Conservation (phyloP, 2,888 invertebrate species). For the Agapostemon virescens region DNA sequence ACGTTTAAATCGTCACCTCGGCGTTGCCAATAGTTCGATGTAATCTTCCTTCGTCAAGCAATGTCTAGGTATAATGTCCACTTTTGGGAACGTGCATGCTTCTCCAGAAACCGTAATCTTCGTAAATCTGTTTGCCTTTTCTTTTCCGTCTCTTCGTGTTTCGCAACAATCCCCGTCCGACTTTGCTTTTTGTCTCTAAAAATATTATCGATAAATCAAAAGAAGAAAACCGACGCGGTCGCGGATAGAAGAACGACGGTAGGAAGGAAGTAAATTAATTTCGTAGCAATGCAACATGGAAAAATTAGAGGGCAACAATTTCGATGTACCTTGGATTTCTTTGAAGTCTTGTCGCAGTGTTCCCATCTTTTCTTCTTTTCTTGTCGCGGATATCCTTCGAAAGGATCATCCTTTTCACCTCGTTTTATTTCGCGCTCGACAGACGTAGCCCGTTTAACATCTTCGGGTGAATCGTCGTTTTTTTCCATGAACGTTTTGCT, state of each 20-base stretch:
- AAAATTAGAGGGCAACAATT: neutral
- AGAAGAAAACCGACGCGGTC: neutral
- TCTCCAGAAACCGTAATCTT: conserved; percentile 65
- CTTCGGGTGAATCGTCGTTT: conserved; percentile 69
- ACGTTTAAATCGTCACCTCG: conserved; percentile 63
- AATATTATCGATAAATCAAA: neutral
- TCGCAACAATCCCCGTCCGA: conserved; percentile 64
- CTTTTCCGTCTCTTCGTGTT: conserved; percentile 31
- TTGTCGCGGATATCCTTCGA: conserved; percentile 56
- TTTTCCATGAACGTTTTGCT: conserved; percentile 61
- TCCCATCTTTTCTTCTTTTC: conserved; percentile 53
- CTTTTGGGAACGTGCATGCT: conserved; percentile 66
- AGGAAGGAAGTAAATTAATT: neutral
- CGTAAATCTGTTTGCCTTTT: conserved; percentile 26
- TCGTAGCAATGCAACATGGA: no score
- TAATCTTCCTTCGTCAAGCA: conserved; percentile 72
- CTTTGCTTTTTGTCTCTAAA: conserved; percentile 13
- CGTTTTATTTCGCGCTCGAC: conserved; percentile 68
- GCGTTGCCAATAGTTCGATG: conserved; percentile 69
- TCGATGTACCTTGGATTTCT: conserved; percentile 43
- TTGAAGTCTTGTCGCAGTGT: conserved; percentile 52
- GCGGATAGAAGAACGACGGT: neutral
- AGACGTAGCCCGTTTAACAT: conserved; percentile 68
- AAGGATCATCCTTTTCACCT: conserved; percentile 68
- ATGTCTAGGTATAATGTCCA: conserved; percentile 69